Percentiles rank a stretch among this genome's conserved stretches.
These are phyloP conservation scores for Meganola albula DNA, from an alignment of 2,888 invertebrate genomes.

Conservation along the genomic window DNA sequence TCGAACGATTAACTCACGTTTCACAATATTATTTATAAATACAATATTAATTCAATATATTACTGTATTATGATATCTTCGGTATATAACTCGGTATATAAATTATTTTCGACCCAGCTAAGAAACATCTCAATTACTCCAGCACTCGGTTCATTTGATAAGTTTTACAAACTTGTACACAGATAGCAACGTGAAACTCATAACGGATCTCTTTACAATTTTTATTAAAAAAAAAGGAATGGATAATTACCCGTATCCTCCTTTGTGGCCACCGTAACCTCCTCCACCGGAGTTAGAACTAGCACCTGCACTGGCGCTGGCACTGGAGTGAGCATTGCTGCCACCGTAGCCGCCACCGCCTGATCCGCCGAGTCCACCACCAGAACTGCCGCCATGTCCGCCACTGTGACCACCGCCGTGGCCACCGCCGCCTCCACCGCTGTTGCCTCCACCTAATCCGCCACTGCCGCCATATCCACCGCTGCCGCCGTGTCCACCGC, in stretches of 20 bases:
- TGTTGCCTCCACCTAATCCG: slow-evolving; percentile 18
- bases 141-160: too few species aligned
- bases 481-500: slow-evolving; percentile 25
- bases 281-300: slow-evolving; percentile 22
- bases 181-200: too few species aligned
- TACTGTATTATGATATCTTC: too few species aligned
- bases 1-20: too few species aligned
- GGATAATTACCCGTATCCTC: slow-evolving; percentile 48
- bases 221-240: too few species aligned
- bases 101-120: too few species aligned
- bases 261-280: slow-evolving; percentile 27
- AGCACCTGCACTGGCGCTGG: slow-evolving; percentile 18
- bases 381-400: slow-evolving; percentile 19
- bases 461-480: slow-evolving; percentile 23
- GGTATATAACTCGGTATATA: too few species aligned
- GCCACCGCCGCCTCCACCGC: slow-evolving; percentile 24
- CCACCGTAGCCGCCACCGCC: slow-evolving; percentile 25
- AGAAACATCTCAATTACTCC: too few species aligned
- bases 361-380: slow-evolving; percentile 23
- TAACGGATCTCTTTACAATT: too few species aligned
- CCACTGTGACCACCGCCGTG: slow-evolving; percentile 16
- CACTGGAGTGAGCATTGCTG: slow-evolving; percentile 10
- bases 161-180: too few species aligned
- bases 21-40: too few species aligned
- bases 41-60: too few species aligned